A percentile compares a stretch with the other conserved stretches of the same genome.
phyloP scores from a whole-genome alignment of 2,888 invertebrate species.

The Autographa pulchrina region DNA sequence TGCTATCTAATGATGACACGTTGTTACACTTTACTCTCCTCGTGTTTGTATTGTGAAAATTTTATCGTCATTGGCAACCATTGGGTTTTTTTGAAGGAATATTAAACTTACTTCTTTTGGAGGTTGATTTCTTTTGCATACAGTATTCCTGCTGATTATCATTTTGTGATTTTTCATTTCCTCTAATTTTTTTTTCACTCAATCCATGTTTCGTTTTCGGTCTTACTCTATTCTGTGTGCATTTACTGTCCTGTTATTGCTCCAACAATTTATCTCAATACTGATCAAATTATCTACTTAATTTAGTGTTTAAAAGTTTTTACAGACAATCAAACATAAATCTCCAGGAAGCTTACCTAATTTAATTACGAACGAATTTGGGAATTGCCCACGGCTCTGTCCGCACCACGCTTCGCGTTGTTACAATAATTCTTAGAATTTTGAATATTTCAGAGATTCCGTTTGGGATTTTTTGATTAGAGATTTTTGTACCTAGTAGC shows the following conservation, averaged over 20 bases:
- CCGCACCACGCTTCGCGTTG: constrained; percentile 7
- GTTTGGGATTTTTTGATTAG: constrained; percentile 20
- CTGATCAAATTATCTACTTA: neutral
- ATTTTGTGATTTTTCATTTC: too few species aligned
- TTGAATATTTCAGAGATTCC: constrained; percentile 36
- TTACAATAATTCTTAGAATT: constrained; percentile 40
- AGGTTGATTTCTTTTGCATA: too few species aligned
- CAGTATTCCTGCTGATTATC: too few species aligned
- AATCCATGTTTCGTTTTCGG: too few species aligned
- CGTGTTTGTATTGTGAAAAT: constrained; percentile 12
- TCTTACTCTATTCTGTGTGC: too few species aligned
- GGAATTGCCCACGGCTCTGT: constrained; percentile 17
- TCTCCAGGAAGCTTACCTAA: constrained; percentile 17
- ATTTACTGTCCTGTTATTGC: too few species aligned
- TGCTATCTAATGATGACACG: constrained; percentile 47
- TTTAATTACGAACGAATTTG: constrained; percentile 24
- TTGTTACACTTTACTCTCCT: constrained; percentile 20
- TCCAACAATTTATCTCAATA: too few species aligned
- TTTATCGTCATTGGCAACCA: neutral
- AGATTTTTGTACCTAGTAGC: constrained; percentile 15
- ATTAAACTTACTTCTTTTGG: too few species aligned
- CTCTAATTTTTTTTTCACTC: too few species aligned
- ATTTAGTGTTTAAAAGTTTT: neutral
- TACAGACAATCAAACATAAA: neutral
- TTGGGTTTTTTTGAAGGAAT: neutral